Evolutionary conservation across 2,888 invertebrate species (phyloP).

Genomic region (Pinctada fucata): DNA sequence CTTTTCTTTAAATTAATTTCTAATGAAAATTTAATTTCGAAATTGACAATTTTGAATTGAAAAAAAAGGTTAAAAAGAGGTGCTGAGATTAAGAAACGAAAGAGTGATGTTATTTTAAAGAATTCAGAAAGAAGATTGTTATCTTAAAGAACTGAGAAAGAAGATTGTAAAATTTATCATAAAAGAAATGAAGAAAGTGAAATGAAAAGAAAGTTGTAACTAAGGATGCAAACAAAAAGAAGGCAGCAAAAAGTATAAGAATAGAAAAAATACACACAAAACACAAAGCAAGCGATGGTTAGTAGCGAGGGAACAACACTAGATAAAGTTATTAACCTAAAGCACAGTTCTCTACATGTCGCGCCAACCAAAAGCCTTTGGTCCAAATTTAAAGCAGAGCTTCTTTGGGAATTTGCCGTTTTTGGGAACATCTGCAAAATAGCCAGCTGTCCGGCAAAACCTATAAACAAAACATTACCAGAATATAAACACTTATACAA

Average conservation of each 20-base stretch:
- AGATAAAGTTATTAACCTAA: slow-evolving; percentile 59
- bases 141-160: not conserved
- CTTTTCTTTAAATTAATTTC: no score
- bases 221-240: not conserved
- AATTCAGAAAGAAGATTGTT: not conserved
- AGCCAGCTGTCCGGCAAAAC: slow-evolving; percentile 67
- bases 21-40: no score
- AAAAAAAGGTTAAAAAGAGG: not conserved
- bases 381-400: slow-evolving; percentile 76
- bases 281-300: slow-evolving; percentile 35
- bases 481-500: not conserved
- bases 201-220: not conserved
- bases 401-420: slow-evolving; percentile 70
- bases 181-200: slow-evolving; percentile 4
- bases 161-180: slow-evolving; percentile 5
- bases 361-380: slow-evolving; percentile 86
- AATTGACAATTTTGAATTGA: no score
- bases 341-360: slow-evolving; percentile 50
- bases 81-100: not conserved
- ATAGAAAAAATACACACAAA: slow-evolving; percentile 11
- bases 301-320: slow-evolving; percentile 32
- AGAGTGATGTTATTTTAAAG: not conserved
- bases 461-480: slow-evolving; percentile 39
- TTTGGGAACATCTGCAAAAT: slow-evolving; percentile 67
- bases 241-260: not conserved